These are phyloP conservation scores for Branchellion lobata DNA, from an alignment of 2,888 invertebrate species.

Conservation along the genomic window DNA sequence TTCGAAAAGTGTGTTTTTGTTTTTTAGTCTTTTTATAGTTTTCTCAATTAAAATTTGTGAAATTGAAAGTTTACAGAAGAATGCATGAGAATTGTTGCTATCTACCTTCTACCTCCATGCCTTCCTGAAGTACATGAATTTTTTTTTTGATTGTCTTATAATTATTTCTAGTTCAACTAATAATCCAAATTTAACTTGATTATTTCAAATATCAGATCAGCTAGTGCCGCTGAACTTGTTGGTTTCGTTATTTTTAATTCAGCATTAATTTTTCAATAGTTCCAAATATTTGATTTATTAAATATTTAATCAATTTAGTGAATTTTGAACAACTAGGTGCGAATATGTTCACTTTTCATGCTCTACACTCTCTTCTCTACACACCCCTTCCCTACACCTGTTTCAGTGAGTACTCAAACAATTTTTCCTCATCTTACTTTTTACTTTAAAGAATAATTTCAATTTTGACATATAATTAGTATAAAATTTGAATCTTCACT, in stretches of 20 bases:
- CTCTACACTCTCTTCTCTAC: not conserved
- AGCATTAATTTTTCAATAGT: too few relatives aligned
- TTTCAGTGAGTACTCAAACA: not conserved
- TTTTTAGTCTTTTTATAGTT: not conserved
- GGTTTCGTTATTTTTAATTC: too few relatives aligned
- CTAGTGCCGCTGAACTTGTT: too few relatives aligned
- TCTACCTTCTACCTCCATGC: not conserved
- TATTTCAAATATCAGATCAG: too few relatives aligned
- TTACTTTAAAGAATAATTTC: too few relatives aligned
- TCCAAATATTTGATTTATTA: too few relatives aligned
- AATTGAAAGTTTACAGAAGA: slow-evolving; percentile 8
- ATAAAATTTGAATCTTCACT: too few relatives aligned
- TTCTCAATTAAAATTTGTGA: not conserved
- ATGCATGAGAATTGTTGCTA: not conserved
- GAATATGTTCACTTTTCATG: not conserved
- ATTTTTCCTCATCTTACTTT: too few relatives aligned
- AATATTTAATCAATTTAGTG: too few relatives aligned
- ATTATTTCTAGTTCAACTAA: not conserved
- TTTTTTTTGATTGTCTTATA: not conserved
- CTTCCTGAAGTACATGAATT: not conserved
- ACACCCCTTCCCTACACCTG: slow-evolving; percentile 6
- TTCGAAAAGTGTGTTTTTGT: too few relatives aligned
- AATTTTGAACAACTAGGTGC: too few relatives aligned
- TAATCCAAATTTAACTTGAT: not conserved
- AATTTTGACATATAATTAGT: too few relatives aligned